These are phyloP conservation scores for Ranitomeya variabilis DNA, from an alignment of 2,113 vertebrate species.

Conservation along the genomic window DNA sequence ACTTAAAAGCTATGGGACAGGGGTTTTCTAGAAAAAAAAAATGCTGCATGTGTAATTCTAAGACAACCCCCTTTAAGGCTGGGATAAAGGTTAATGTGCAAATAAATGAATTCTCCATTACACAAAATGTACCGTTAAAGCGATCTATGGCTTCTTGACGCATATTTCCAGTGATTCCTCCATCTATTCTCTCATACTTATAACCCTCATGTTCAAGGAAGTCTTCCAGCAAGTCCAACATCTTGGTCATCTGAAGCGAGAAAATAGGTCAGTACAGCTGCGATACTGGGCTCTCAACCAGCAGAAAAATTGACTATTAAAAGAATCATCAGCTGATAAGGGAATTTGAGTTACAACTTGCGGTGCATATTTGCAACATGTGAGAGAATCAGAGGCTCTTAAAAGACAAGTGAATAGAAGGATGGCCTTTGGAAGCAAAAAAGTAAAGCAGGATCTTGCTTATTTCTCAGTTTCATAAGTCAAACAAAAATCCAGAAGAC, in stretches of 20 bases:
- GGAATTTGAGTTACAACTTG: background rate
- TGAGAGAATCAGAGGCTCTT: background rate
- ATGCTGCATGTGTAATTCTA: too few relatives aligned
- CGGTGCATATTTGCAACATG: background rate
- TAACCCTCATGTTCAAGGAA: conserved; percentile 96
- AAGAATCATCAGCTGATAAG: too few relatives aligned
- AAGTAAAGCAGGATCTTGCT: background rate
- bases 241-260: conserved; percentile 90
- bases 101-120: too few relatives aligned
- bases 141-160: conserved; percentile 97
- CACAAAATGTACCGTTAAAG: conserved; percentile 82
- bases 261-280: background rate
- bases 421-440: background rate
- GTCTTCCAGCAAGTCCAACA: conserved; percentile 94
- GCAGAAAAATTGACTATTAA: too few relatives aligned
- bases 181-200: conserved; percentile 96
- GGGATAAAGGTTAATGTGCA: too few relatives aligned
- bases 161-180: conserved; percentile 94
- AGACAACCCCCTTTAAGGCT: too few relatives aligned
- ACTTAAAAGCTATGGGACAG: too few relatives aligned
- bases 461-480: background rate
- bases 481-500: background rate
- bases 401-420: background rate
- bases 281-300: background rate
- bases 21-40: too few relatives aligned